These are phyloP conservation scores for Ligdia adustata DNA, from an alignment of 2,888 invertebrate species.

Conservation along the genomic window DNA sequence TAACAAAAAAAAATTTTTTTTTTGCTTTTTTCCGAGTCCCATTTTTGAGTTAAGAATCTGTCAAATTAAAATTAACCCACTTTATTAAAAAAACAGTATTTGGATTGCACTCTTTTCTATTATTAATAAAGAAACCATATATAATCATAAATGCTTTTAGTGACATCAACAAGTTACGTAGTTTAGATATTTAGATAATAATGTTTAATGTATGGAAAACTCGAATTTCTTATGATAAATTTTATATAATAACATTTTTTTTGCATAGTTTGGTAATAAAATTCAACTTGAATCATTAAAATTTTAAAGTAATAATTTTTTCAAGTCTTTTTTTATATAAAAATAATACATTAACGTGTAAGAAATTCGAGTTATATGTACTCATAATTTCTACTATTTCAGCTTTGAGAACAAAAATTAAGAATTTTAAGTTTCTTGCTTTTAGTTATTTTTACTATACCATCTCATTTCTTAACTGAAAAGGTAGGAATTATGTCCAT, in stretches of 20 bases:
- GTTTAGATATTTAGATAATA: slow-evolving; percentile 44
- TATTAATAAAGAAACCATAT: slow-evolving; percentile 33
- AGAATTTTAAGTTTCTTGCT: too few species aligned
- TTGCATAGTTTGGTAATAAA: too few species aligned
- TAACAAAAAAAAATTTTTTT: not conserved
- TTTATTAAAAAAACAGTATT: slow-evolving; percentile 40
- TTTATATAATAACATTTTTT: not conserved
- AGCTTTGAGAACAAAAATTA: slow-evolving; percentile 57
- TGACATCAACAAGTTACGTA: slow-evolving; percentile 49
- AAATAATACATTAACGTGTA: too few species aligned
- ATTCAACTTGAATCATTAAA: too few species aligned
- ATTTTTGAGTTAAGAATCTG: slow-evolving; percentile 13
- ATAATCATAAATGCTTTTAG: slow-evolving; percentile 43
- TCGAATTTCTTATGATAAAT: slow-evolving; percentile 41
- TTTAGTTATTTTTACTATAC: slow-evolving; percentile 22
- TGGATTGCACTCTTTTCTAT: slow-evolving; percentile 50
- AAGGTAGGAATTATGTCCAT: slow-evolving; percentile 52
- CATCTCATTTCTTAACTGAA: slow-evolving; percentile 54
- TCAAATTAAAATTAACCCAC: slow-evolving; percentile 13
- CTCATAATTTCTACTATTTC: slow-evolving; percentile 62
- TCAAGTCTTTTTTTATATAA: not conserved
- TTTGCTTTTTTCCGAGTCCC: slow-evolving; percentile 12
- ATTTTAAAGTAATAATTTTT: not conserved
- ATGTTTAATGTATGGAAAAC: slow-evolving; percentile 39
- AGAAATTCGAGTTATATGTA: slow-evolving; percentile 43